Percentiles rank a stretch among this genome's conserved stretches.
Conservation (phyloP, 2,113 vertebrate genomes). For the Merops nubicus region DNA sequence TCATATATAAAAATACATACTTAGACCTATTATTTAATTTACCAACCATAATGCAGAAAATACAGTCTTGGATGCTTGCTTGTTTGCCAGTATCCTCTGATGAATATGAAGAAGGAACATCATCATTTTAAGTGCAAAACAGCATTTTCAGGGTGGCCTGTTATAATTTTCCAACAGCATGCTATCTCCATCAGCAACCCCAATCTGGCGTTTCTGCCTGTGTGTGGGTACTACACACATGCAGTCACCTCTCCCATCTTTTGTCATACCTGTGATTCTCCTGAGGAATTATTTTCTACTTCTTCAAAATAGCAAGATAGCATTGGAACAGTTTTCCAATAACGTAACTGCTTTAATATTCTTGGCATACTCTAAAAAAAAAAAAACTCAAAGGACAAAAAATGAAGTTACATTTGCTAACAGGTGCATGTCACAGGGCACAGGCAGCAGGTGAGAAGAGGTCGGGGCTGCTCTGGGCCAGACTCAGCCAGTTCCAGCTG, state of each 20-base stretch:
- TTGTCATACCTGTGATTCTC: background rate
- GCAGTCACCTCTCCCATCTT: background rate
- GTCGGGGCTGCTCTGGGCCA: too few species aligned
- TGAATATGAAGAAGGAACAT: background rate
- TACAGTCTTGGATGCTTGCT: background rate
- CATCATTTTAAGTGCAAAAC: background rate
- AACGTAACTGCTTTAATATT: background rate
- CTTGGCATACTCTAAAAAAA: background rate
- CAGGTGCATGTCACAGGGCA: accelerated
- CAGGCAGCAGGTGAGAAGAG: background rate
- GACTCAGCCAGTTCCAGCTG: background rate
- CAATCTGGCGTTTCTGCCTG: background rate
- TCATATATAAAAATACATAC: background rate
- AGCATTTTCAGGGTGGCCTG: background rate
- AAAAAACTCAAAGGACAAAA: background rate
- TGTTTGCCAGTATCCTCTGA: background rate
- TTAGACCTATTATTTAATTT: background rate
- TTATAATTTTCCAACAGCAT: background rate
- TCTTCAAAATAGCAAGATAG: background rate
- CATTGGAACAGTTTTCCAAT: background rate
- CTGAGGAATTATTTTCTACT: background rate
- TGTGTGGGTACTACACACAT: too few species aligned
- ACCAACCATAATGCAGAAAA: background rate
- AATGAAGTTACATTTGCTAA: background rate
- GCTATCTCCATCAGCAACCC: background rate